Percentiles rank a stretch among this genome's conserved stretches.
These are phyloP conservation scores for Caloenas nicobarica DNA, from an alignment of 2,113 vertebrate species.

Conservation along the genomic window DNA sequence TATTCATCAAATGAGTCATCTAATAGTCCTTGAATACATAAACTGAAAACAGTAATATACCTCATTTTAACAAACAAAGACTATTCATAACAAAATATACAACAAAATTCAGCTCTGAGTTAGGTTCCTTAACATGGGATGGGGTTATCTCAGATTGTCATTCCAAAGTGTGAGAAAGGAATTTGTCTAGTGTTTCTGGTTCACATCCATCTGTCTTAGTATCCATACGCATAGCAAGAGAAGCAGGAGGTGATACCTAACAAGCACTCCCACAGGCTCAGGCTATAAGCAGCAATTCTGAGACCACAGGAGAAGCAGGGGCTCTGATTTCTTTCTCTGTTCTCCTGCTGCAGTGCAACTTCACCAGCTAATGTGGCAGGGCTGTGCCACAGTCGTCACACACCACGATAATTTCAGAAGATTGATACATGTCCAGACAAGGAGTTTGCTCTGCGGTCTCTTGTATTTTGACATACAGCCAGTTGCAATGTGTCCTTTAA, in stretches of 20 bases:
- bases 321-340: rapidly evolving
- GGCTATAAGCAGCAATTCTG: not conserved
- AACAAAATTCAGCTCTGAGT: not conserved
- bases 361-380: not conserved
- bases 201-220: not conserved
- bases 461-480: not conserved
- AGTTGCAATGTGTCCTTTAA: not conserved
- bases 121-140: not conserved
- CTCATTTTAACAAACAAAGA: not conserved
- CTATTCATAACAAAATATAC: not conserved
- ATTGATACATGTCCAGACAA: not conserved
- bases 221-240: not conserved
- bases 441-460: not conserved
- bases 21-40: not conserved
- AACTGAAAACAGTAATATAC: not conserved
- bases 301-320: not conserved
- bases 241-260: not conserved
- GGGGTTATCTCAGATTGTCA: not conserved
- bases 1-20: not conserved
- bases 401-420: not conserved
- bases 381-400: not conserved
- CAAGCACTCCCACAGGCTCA: not conserved
- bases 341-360: not conserved
- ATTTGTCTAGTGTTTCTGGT: not conserved
- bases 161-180: not conserved